Base-by-base conservation (phyloP, 2,888 invertebrate species). In the Drosophila mimica region DNA sequence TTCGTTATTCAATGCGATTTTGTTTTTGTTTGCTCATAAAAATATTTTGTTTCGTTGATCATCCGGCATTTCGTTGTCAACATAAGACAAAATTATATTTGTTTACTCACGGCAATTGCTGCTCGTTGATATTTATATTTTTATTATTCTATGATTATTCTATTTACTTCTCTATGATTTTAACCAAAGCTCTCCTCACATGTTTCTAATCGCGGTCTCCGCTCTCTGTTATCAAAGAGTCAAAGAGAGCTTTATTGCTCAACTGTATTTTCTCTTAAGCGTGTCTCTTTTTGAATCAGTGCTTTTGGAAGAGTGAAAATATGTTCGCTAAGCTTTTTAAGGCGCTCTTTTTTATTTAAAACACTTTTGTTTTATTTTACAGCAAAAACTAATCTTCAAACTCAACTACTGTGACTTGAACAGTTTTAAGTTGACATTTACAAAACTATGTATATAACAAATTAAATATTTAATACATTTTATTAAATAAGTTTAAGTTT, bases 401-500 rank as follows among this genome's bases (percentile, higher is more conserved):
- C 11, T 40, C 20, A 11, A 11, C 2, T 11, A 11, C 40, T 40
- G 40, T n/a, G 40, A 40, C 5, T 40, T n/a, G 11, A n/a, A n/a
- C n/a, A n/a, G 9, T 40, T 34, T 34, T 34, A 34, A 13, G 34
- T 4, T 13, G 13, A 34, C 1, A 34, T 13, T 34, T 34, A 0
- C 43, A 5, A 20, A 43, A 43, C 0, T 20, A 5, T 20, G 2
- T 38, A 2, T 20, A 5, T 38, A 2, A 20, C 3, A 20, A 20
- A 20, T 1, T 20, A 5, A 43, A 43, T 20, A 1, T 43, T 43
- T 20, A n/a, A n/a, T 11, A 0, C 2, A 9, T n/a, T 40, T 40
- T 43, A 20, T 43, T 53, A 77, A 46, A 63, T 66, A 17, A n/a
- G 13, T 38, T 79, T 77, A 0, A 54, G 13, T 57, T 79, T 79